These are phyloP conservation scores for Chironomus tentans DNA, from an alignment of 2,888 invertebrate species.

Conservation along the genomic window DNA sequence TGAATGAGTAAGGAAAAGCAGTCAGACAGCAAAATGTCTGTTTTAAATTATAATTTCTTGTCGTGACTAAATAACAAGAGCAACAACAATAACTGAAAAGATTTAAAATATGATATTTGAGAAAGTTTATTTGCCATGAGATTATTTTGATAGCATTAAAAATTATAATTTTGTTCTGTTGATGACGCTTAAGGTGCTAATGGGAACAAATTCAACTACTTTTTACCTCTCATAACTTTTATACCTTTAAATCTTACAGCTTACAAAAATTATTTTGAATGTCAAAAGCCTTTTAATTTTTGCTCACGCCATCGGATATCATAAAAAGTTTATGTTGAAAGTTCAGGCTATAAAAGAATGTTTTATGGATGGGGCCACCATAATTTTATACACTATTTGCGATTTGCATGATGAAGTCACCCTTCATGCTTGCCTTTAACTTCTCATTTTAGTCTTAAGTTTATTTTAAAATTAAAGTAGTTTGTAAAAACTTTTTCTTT, in stretches of 20 bases:
- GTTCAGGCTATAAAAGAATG: background rate
- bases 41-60: too few species aligned
- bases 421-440: too few species aligned
- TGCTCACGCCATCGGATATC: slow-evolving; percentile 1
- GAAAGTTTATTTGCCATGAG: background rate
- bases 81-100: too few species aligned
- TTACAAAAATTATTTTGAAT: background rate
- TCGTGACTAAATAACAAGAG: too few species aligned
- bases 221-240: background rate
- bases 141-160: background rate
- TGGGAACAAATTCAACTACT: background rate
- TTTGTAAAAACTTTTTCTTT: background rate
- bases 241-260: background rate
- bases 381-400: background rate
- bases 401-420: too few species aligned
- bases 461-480: background rate
- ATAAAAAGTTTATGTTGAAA: slow-evolving; percentile 8
- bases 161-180: background rate
- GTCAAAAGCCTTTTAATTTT: background rate
- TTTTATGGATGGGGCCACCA: background rate
- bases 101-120: too few species aligned
- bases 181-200: background rate
- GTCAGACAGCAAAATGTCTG: too few species aligned
- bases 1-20: too few species aligned
- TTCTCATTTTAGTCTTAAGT: background rate